Evolutionary conservation across 2,888 invertebrate genomes (phyloP), one percentile per base, ranked within the genome.

Genomic region (Mesoligia furuncula): DNA sequence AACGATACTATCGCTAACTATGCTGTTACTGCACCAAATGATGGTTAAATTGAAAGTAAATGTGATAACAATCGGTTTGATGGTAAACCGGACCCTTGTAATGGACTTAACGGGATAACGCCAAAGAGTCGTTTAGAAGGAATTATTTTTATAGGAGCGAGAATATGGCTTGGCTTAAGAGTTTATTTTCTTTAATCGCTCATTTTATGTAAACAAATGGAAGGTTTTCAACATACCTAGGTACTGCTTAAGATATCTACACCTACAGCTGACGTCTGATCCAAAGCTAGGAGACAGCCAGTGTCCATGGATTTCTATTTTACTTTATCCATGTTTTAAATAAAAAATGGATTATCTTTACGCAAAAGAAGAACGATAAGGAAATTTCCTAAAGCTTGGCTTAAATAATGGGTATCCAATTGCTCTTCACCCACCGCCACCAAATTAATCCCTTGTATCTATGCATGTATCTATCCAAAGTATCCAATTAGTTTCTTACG

Each of bases 21-120:
- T 77, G 8, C 67, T 80, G 82, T 82, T 74, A 73, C 76, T 70
- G 54, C 75, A 74, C 67, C 65, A 66, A 75, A 74, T 66, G 66
- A 73, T 70, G 72, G 31, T 77, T 51, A 42, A 84, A 84, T 83
- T 84, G 84, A 85, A 78, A 78, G 57, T 81, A 68, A 83, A 81
- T 64, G 36, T 62, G 81, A 85, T 81, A 73, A 64, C 57, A 64
- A 78, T 84, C 81, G 45, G 11, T 75, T 84, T 71, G 73, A 73
- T 75, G 31, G 66, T 67, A 36, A 45, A 73, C 59, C 17, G 2
- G 66, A 54, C 77, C 71, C 68, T 82, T 15, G 45, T 59, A 81
- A 75, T 65, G 24, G 36, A 20, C 57, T 69, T 42, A 54, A 75
- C 70, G 51, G 59, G 39, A 48, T 66, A 39, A 62, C 1, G 45